These are phyloP conservation scores for Telenomus remus DNA, from an alignment of 1,140 invertebrate species.

Conservation along the genomic window DNA sequence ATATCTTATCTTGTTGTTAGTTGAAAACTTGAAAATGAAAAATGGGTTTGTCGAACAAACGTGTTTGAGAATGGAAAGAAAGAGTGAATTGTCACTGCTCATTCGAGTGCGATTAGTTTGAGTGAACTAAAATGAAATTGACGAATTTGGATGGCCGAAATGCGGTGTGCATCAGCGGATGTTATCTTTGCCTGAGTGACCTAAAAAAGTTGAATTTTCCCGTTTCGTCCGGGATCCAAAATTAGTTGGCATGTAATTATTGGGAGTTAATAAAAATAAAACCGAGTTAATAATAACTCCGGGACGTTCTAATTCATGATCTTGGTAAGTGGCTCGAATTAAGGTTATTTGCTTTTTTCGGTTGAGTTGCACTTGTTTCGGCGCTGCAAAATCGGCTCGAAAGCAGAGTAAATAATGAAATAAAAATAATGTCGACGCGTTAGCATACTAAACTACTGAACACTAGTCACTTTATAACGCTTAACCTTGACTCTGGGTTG, in stretches of 20 bases:
- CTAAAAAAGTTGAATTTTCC: conserved; percentile 34
- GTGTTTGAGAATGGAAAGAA: no score
- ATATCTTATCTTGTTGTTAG: no score
- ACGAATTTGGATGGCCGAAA: no score
- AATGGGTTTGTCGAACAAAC: no score
- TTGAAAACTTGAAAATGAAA: no score
- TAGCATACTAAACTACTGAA: conserved; percentile 38
- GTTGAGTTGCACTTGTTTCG: conserved; percentile 17
- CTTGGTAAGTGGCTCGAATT: conserved; percentile 19
- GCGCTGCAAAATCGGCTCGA: background rate
- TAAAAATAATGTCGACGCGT: conserved; percentile 32
- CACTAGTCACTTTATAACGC: conserved; percentile 64
- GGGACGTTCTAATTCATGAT: conserved; percentile 25
- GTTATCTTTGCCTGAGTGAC: conserved; percentile 7
- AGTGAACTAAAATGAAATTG: no score
- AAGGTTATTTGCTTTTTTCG: conserved; percentile 31
- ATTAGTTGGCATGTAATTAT: conserved; percentile 45
- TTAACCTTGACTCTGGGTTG: conserved; percentile 73
- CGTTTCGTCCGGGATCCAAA: conserved; percentile 38
- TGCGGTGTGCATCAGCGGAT: no score
- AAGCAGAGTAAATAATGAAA: conserved; percentile 23
- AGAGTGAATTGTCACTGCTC: no score
- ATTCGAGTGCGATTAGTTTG: background rate
- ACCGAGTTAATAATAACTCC: conserved; percentile 47
- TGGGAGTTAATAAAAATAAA: conserved; percentile 54